Conservation (phyloP, 2,113 vertebrate genomes). For the Dendrocopos noguchii region DNA sequence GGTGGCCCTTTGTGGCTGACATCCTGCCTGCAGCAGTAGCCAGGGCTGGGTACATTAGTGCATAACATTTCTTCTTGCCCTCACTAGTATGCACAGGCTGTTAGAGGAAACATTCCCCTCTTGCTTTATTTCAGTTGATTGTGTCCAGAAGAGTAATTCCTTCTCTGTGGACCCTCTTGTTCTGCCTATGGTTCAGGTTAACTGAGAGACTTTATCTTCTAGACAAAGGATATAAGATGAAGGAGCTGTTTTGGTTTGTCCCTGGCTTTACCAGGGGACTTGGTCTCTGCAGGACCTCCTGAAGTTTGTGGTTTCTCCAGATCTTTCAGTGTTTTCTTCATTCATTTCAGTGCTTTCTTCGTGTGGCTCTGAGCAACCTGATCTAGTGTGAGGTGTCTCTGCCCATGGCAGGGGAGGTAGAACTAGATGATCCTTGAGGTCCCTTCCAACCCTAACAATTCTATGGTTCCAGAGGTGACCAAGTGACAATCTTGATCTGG, state of each 20-base stretch:
- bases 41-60: neutral
- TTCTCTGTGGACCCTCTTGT: neutral
- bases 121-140: neutral
- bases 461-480: neutral
- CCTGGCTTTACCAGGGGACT: neutral
- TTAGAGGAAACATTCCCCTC: neutral
- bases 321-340: neutral
- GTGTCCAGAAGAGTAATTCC: neutral
- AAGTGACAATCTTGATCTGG: neutral
- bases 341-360: neutral
- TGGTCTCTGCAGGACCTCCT: neutral
- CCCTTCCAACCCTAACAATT: no score
- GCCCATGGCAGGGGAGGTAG: no score
- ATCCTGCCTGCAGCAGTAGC: slow-evolving; percentile 44
- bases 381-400: no score
- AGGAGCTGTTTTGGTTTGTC: neutral
- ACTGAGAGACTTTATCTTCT: neutral
- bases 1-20: slow-evolving; percentile 13
- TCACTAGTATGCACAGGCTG: neutral
- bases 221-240: neutral
- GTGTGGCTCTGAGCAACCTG: no score
- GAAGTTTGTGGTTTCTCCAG: neutral
- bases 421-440: no score
- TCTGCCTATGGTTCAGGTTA: slow-evolving; percentile 1
- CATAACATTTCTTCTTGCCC: neutral